A percentile compares a stretch with the other conserved stretches of the same genome.
phyloP scores from a whole-genome alignment of 2,888 invertebrate genomes.

The Lasioglossum villosulum region DNA sequence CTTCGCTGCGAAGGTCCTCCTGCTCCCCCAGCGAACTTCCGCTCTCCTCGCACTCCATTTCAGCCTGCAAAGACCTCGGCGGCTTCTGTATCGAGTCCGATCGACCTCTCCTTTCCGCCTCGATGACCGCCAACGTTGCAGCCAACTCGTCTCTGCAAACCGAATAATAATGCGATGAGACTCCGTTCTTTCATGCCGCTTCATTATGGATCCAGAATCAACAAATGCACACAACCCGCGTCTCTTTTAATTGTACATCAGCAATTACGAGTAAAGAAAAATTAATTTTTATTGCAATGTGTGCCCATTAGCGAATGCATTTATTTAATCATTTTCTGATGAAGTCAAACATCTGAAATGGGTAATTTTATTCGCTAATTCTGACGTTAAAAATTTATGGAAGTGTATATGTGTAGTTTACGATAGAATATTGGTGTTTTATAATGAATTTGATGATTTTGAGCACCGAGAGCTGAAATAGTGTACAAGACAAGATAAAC shows the following conservation, averaged over 20 bases:
- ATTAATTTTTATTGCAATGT: not conserved
- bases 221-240: not conserved
- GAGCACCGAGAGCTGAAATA: not conserved
- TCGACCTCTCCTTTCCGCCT: constrained; percentile 82
- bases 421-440: too few relatives aligned
- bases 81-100: constrained; percentile 83
- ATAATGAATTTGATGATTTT: not conserved
- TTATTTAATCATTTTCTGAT: not conserved
- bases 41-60: constrained; percentile 93
- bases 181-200: not conserved
- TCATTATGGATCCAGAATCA: not conserved
- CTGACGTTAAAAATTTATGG: too few relatives aligned
- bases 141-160: constrained; percentile 79
- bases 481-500: not conserved
- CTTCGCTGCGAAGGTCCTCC: constrained; percentile 86
- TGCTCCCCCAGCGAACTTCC: constrained; percentile 85
- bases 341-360: not conserved
- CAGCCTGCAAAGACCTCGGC: constrained; percentile 92
- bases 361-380: too few relatives aligned
- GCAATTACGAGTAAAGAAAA: not conserved
- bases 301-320: too few relatives aligned
- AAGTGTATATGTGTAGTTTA: too few relatives aligned
- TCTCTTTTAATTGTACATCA: not conserved
- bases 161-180: not conserved
- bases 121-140: constrained; percentile 83